Conservation (phyloP, 1,140 invertebrate genomes). For the Neodiprion lecontei region DNA sequence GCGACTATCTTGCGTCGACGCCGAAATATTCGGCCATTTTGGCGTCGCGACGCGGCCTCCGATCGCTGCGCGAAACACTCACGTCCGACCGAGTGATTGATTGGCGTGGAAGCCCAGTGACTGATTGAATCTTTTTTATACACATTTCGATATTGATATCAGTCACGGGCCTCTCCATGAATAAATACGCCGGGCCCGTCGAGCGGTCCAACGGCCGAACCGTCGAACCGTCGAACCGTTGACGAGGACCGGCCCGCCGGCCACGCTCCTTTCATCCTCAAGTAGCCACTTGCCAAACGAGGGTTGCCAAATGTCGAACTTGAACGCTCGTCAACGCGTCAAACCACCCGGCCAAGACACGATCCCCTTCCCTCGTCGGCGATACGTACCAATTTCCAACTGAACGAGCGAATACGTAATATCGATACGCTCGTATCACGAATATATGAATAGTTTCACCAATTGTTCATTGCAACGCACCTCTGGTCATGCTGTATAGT, state of each 20-base stretch:
- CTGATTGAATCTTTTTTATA: slow-evolving; percentile 60
- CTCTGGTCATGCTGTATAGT: no score
- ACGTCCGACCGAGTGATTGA: slow-evolving; percentile 50
- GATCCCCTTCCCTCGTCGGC: no score
- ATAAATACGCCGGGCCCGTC: background rate
- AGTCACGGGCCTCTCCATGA: slow-evolving; percentile 13
- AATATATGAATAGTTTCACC: no score
- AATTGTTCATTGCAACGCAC: no score
- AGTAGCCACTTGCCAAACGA: background rate
- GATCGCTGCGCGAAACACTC: slow-evolving; percentile 39
- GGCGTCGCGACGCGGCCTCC: slow-evolving; percentile 23
- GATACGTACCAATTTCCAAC: no score
- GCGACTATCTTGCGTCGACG: slow-evolving; percentile 59
- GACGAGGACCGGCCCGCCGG: background rate
- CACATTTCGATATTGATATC: slow-evolving; percentile 58
- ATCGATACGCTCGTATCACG: no score
- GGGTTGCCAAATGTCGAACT: background rate
- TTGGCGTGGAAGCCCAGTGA: slow-evolving; percentile 59
- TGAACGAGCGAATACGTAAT: no score
- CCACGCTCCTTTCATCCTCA: background rate
- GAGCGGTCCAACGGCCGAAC: background rate
- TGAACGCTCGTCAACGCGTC: background rate
- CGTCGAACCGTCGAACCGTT: no score
- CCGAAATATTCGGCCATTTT: slow-evolving; percentile 55
- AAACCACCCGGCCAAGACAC: no score